Conservation (phyloP, 2,888 invertebrate genomes). For the Tiliacea aurago region DNA sequence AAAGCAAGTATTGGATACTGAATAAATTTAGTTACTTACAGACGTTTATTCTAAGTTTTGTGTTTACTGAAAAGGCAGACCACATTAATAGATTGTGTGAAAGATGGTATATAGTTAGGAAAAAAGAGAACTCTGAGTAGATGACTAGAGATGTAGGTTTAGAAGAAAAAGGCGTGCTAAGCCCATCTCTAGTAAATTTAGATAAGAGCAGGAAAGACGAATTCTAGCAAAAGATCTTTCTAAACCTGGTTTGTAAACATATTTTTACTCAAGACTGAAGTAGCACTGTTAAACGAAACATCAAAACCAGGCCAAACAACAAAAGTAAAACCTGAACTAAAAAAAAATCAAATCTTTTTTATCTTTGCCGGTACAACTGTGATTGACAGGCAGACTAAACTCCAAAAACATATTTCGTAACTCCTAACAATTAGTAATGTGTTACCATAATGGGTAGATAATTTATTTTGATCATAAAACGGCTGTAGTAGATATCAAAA, state of each 20-base stretch:
- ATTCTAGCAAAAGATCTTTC: not conserved
- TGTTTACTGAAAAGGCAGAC: not conserved
- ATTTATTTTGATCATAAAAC: conserved; percentile 68
- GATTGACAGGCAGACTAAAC: conserved; percentile 33
- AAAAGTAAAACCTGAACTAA: not conserved
- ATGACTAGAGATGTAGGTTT: not conserved
- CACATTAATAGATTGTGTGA: not conserved
- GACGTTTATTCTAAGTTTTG: not conserved
- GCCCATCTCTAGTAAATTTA: too few relatives aligned
- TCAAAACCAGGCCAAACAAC: not conserved
- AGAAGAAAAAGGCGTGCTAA: not conserved
- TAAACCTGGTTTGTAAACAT: not conserved
- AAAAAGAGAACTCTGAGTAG: not conserved
- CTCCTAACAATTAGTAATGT: conserved; percentile 32
- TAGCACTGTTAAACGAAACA: not conserved
- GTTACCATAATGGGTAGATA: conserved; percentile 63
- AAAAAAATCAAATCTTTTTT: not conserved
- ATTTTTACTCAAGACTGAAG: conserved; percentile 5
- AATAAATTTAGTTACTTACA: conserved; percentile 8
- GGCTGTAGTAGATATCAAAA: conserved; percentile 60
- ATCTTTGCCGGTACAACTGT: conserved; percentile 19
- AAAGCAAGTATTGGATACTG: conserved; percentile 15
- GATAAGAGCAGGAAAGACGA: not conserved
- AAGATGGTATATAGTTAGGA: not conserved
- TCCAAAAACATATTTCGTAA: conserved; percentile 28